phyloP scores from a whole-genome alignment of 2,888 invertebrate genomes.

The Apamea monoglypha region DNA sequence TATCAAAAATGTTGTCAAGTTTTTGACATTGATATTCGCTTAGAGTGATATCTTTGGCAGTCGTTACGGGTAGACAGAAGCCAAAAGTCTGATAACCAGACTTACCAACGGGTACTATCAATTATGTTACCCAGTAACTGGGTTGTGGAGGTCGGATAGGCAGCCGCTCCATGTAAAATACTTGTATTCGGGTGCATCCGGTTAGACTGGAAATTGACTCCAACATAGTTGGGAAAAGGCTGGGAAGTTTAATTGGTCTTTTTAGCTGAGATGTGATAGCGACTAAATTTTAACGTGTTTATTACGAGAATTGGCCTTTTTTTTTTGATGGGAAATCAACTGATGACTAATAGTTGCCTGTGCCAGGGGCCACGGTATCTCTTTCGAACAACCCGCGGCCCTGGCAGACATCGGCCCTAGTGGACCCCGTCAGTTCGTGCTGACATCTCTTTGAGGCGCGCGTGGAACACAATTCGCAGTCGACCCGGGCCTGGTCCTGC shows the following conservation, averaged over 20 bases:
- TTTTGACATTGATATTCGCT: background rate
- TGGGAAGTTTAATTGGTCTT: background rate
- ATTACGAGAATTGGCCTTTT: background rate
- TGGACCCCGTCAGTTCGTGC: too few species aligned
- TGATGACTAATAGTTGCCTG: too few species aligned
- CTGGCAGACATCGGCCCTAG: too few species aligned
- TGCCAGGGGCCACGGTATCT: too few species aligned
- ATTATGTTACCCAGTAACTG: background rate
- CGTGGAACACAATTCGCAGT: too few species aligned
- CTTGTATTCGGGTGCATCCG: background rate
- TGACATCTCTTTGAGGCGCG: too few species aligned
- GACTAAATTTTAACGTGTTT: background rate
- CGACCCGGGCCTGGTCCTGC: too few species aligned
- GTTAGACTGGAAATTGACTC: background rate
- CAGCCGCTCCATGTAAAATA: background rate
- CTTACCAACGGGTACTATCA: background rate
- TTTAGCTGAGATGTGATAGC: background rate
- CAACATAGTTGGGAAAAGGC: background rate
- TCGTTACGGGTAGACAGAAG: background rate
- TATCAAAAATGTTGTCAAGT: background rate
- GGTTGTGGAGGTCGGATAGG: background rate
- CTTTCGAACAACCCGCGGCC: too few species aligned
- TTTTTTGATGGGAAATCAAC: too few species aligned
- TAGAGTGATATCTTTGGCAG: background rate
- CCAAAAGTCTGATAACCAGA: background rate